A percentile compares a stretch with the other conserved stretches of the same genome.
phyloP scores from a whole-genome alignment of 2,888 invertebrate genomes.

The Smittia sp. region DNA sequence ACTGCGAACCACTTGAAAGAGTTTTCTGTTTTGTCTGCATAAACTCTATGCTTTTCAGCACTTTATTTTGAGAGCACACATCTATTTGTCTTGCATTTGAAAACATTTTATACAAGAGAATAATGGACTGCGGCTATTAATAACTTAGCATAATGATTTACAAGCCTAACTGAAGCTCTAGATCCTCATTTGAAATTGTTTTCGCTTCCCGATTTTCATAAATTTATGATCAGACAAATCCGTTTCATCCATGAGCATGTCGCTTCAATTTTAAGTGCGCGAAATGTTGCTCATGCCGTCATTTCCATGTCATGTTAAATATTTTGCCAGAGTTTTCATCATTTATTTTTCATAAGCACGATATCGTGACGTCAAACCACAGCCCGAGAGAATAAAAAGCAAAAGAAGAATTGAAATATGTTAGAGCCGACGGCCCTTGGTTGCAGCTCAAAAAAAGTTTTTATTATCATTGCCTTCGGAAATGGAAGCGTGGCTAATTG shows the following conservation, averaged over 20 bases:
- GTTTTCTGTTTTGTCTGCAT: too few species aligned
- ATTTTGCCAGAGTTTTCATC: conserved; percentile 33
- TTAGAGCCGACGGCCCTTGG: background rate
- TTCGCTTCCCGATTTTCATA: background rate
- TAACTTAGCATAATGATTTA: conserved; percentile 4
- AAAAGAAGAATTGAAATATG: background rate
- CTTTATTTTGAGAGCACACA: too few species aligned
- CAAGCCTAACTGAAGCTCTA: background rate
- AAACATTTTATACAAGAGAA: conserved; percentile 31
- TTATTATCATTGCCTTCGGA: conserved; percentile 14
- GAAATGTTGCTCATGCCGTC: conserved; percentile 17
- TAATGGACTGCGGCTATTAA: conserved; percentile 38
- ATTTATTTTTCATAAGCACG: conserved; percentile 41
- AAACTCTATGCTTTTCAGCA: too few species aligned
- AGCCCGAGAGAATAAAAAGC: background rate
- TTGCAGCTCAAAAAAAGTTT: background rate
- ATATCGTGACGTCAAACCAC: conserved; percentile 41
- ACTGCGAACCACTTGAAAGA: too few species aligned
- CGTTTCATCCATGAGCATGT: too few species aligned
- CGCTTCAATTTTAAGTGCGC: background rate
- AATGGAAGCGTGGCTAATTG: conserved; percentile 31
- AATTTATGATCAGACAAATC: background rate
- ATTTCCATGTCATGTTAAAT: conserved; percentile 38
- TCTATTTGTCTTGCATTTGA: background rate
- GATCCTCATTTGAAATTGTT: background rate